A percentile compares a stretch with the other conserved stretches of the same genome.
Conservation (phyloP, 2,888 invertebrate genomes). For the Ectobius pallidus region DNA sequence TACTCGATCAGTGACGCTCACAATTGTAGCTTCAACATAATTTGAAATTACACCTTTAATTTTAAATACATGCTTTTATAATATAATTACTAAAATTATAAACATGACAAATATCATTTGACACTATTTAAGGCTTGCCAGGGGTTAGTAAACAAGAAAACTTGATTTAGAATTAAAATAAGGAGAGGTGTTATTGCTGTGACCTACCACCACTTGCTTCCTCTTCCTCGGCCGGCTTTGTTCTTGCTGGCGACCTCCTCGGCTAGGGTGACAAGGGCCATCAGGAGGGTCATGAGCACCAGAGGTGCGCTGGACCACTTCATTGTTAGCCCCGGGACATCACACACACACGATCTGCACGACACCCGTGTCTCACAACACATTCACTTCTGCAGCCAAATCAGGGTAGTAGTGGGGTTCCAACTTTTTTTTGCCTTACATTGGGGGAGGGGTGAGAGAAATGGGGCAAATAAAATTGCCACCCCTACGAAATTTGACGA, state of each 20-base stretch:
- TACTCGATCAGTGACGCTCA: no score
- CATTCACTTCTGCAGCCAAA: neutral
- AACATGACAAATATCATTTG: no score
- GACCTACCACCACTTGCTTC: conserved; percentile 92
- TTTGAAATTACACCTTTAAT: no score
- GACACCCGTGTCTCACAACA: neutral
- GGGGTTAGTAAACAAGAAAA: no score
- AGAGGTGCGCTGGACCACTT: conserved; percentile 46
- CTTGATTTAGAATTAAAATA: no score
- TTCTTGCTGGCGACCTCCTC: conserved; percentile 54
- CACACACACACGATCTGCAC: conserved; percentile 7
- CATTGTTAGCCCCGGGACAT: conserved; percentile 34
- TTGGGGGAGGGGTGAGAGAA: conserved; percentile 7
- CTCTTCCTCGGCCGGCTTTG: conserved; percentile 78
- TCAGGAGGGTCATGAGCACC: conserved; percentile 57
- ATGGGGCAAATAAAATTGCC: conserved; percentile 1
- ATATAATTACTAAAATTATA: no score
- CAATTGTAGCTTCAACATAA: no score
- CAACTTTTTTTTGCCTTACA: no score
- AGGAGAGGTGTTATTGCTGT: no score
- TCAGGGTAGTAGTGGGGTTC: neutral
- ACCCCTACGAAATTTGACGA: conserved; percentile 28
- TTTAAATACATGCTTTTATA: no score
- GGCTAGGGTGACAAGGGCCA: conserved; percentile 58
- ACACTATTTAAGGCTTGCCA: no score